Conservation (phyloP, 2,888 invertebrate genomes). For the Habrosyne pyritoides region DNA sequence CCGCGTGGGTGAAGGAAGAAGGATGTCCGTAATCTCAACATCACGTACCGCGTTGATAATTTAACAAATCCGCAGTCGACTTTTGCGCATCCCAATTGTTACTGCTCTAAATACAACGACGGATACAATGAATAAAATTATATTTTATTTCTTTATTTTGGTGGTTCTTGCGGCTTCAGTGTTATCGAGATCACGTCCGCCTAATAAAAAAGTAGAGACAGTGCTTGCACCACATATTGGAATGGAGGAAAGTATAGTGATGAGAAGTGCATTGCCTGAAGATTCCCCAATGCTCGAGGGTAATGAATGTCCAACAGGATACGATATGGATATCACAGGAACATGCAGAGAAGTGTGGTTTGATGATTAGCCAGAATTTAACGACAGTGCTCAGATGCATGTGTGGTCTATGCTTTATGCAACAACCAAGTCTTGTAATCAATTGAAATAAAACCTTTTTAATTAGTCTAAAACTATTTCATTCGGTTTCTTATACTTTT, state of each 20-base stretch:
- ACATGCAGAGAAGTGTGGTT: constrained; percentile 70
- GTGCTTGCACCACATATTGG: constrained; percentile 20
- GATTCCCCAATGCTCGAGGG: constrained; percentile 52
- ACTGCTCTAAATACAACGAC: background rate
- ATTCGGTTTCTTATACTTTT: no score
- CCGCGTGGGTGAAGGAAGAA: constrained; percentile 52
- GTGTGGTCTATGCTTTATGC: no score
- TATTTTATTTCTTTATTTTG: constrained; percentile 18
- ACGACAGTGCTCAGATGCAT: background rate
- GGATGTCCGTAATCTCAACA: constrained; percentile 43
- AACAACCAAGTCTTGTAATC: no score
- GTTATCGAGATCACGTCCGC: constrained; percentile 20
- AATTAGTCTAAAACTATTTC: no score
- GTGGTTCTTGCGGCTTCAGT: constrained; percentile 23
- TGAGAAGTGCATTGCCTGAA: constrained; percentile 44
- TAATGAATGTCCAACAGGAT: constrained; percentile 51
- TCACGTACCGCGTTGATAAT: constrained; percentile 22
- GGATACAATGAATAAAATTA: constrained; percentile 28
- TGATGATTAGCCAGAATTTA: constrained; percentile 29
- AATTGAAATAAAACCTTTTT: no score
- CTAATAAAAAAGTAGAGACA: constrained; percentile 12
- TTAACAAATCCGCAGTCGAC: constrained; percentile 30
- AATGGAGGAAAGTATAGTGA: constrained; percentile 30
- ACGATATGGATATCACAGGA: constrained; percentile 47
- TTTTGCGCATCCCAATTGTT: constrained; percentile 5